Evolutionary conservation across 2,888 invertebrate genomes (phyloP), one percentile per base, ranked within the genome.

Genomic region (Myopa testacea): DNA sequence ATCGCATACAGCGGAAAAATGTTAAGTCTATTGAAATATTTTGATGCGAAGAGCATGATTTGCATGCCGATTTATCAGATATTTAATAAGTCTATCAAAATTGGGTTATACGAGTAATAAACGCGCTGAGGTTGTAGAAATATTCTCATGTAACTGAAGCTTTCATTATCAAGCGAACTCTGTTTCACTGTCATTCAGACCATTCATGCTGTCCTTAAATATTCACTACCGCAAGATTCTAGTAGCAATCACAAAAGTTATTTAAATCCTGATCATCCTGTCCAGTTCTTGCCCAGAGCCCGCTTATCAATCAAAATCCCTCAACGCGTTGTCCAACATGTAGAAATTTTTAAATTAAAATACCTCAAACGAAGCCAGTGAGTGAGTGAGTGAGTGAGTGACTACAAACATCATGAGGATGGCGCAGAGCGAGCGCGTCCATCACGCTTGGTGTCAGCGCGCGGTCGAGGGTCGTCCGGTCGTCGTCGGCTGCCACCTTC

Each of bases 291-390:
- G 50, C 62, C 62, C n/a, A 63, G 26, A 19, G 12, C 4, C 34
- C n/a, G 62, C 26, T n/a, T 10, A 45, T 69, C 52, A 45, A 37
- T 38, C 19, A 16, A 26, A 16, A 63, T 40, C 34, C 50, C 34
- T 45, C 63, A 62, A 62, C 63, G 63, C 63, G 16, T 50, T 73
- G 73, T 62, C 73, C 67, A 67, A 55, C 75, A 75, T 52, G 34
- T 34, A 52, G 73, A 63, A 26, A 74, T 74, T 74, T 34, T 75
- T 38, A 65, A 75, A 75, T 67, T 75, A 67, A 75, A 75, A 75
- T 67, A 67, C 52, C 50, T 60, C 72, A 26, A 69, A 60, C 72
- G 60, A n/a, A 19, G 60, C 40, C 69, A 69, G 26, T 10, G 40
- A 26, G 40, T 19, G 55, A 26, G 16, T 16, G 34, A 69, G 26